Evolutionary conservation across 2,888 invertebrate species (phyloP).

Genomic region (Metopia argyrocephala): DNA sequence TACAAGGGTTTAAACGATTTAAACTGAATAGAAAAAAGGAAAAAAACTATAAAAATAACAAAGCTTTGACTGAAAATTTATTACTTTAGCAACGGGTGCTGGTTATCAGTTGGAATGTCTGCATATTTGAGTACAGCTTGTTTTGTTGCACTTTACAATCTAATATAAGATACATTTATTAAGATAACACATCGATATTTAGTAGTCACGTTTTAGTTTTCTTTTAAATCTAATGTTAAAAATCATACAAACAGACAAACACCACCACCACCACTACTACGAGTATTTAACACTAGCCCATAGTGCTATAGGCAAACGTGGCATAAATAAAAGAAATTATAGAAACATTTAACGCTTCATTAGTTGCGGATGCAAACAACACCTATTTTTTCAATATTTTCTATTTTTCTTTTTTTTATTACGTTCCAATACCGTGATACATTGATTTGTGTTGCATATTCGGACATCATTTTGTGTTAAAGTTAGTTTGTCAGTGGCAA

Average conservation of each 20-base stretch:
- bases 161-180: conserved; percentile 26
- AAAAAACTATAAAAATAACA: background rate
- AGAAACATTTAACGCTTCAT: conserved; percentile 58
- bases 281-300: background rate
- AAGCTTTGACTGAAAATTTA: conserved; percentile 11
- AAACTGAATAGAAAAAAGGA: background rate
- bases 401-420: background rate
- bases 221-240: background rate
- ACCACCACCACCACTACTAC: no score
- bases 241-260: background rate
- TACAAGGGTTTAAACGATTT: conserved; percentile 12
- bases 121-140: background rate
- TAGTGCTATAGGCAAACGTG: conserved; percentile 14
- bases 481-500: background rate
- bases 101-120: background rate
- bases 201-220: conserved; percentile 35
- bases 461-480: conserved; percentile 27
- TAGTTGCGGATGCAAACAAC: conserved; percentile 56
- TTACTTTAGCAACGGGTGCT: background rate
- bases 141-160: conserved; percentile 5
- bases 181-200: conserved; percentile 25
- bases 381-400: conserved; percentile 45
- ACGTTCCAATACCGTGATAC: conserved; percentile 26
- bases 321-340: conserved; percentile 7
- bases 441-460: conserved; percentile 52